Evolutionary conservation across 2,888 invertebrate species (phyloP), one percentile per base, ranked within the genome.

Genomic region (Blera fallax): DNA sequence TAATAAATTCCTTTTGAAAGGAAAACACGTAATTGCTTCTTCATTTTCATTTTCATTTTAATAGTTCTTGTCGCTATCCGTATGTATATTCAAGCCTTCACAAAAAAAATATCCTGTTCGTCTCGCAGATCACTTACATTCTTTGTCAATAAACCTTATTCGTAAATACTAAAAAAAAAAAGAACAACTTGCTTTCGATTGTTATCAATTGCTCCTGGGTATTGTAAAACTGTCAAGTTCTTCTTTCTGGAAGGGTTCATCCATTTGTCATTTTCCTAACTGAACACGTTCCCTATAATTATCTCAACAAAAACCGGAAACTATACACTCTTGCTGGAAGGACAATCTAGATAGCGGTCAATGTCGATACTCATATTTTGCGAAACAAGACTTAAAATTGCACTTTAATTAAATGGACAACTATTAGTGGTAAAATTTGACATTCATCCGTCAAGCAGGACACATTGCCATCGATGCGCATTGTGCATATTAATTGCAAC

Each of bases 391-490:
- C 88, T 87, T 89, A 88, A 91, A 91, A 91, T 91, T 91, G 88
- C 90, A 90, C 90, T 90, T 88, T 91, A 91, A 91, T 91, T 91
- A 91, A 91, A 90, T 89, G 89, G 88, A 89, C 87, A 89, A 88
- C 89, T 89, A 90, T 90, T 90, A 90, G 89, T 88, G 89, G 89
- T 87, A 62, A 87, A 87, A 88, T 88, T 87, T 88, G 89, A 89
- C 89, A 88, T 88, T 87, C 88, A 88, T 88, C 88, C 88, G 88
- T 89, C 89, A 88, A 88, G 87, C 87, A 80, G 87, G 82, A 89
- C 88, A 88, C 87, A 82, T 87, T 87, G 78, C 78, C 85, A 81
- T 72, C 76, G 85, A 80, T 81, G 85, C 74, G 70, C 80, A 85
- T 54, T 76, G 70, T 65, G 85, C 76, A 85, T 85, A 85, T 85